Base-by-base conservation (phyloP, 2,113 vertebrate species). In the Theristicus caerulescens region DNA sequence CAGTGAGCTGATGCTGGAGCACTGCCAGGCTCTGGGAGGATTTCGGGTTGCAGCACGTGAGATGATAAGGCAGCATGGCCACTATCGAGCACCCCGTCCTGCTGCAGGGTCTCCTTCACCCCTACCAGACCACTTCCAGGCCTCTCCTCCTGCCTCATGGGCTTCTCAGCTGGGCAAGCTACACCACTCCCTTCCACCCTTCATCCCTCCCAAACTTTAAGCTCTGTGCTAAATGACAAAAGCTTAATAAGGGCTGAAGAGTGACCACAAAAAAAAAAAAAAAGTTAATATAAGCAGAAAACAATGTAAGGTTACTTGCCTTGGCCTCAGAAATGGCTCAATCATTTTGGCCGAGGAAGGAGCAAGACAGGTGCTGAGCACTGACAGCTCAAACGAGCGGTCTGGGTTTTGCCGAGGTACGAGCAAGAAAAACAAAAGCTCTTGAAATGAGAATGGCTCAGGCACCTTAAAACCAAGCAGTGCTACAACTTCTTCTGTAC, bases 401-500 rank as follows among this genome's bases (percentile, higher is more conserved):
- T 27, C 27, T 15, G 10, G n/a, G 16, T 78, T 40, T 78, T 71
- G 73, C 52, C 3, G 6, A 59, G 25, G 17, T 64, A 46, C 1
- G 2, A 81, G 36, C 31, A 51, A 51, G 11, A 11, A n/a, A n/a
- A 84, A 61, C 16, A 74, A 40, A 66, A 58, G 18, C 3, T 36
- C 72, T 66, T 40, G 27, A 66, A 70, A 69, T 16, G 9, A 74
- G 29, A 80, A 86, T 21, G 31, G 16, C 34, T 72, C 38, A 46
- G 42, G 25, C 16, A 67, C 40, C 10, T 49, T 61, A 59, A 52
- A 36, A 40, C 13, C 9, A 79, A 58, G 47, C 27, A 62, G 52
- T 0, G 0, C 52, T 61, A 34, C 31, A 42, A 9, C 6, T 47
- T 15, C 49, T 73, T 71, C 59, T 66, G 2, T 20, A 27, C 17